Evolutionary conservation across 2,113 vertebrate species (phyloP).

Genomic region (Engystomops pustulosus): DNA sequence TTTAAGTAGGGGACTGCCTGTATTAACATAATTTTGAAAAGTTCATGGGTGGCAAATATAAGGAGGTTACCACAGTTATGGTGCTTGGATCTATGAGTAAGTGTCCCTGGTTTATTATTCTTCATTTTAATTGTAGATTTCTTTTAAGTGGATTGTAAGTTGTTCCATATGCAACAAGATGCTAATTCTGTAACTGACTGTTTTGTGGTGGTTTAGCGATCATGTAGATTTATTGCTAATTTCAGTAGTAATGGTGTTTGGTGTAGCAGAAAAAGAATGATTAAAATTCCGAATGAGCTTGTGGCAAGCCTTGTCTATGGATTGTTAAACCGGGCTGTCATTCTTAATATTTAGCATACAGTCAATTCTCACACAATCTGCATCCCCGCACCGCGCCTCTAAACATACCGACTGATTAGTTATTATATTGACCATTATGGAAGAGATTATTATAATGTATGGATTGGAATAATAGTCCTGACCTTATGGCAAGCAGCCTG

Average conservation of each 20-base stretch:
- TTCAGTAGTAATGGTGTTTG: conserved; percentile 61
- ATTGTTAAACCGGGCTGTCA: conserved; percentile 92
- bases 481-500: conserved; percentile 81
- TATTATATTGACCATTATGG: conserved; percentile 88
- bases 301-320: conserved; percentile 89
- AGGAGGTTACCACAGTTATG: no score
- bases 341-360: conserved; percentile 94
- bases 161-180: conserved; percentile 18
- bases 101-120: no score
- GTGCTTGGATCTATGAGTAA: no score
- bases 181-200: neutral
- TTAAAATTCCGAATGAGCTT: conserved; percentile 90
- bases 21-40: no score
- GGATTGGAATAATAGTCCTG: conserved; percentile 81
- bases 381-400: conserved; percentile 86
- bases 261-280: conserved; percentile 75
- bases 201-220: conserved; percentile 12
- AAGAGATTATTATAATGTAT: conserved; percentile 85
- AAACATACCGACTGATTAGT: conserved; percentile 86
- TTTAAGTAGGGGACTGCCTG: no score
- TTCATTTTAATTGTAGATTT: no score
- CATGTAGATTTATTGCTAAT: conserved; percentile 59
- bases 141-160: neutral
- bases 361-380: conserved; percentile 88
- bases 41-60: no score